Percentiles rank a stretch among this genome's conserved stretches.
phyloP scores from a whole-genome alignment of 2,888 invertebrate species.

The Protula sp. region DNA sequence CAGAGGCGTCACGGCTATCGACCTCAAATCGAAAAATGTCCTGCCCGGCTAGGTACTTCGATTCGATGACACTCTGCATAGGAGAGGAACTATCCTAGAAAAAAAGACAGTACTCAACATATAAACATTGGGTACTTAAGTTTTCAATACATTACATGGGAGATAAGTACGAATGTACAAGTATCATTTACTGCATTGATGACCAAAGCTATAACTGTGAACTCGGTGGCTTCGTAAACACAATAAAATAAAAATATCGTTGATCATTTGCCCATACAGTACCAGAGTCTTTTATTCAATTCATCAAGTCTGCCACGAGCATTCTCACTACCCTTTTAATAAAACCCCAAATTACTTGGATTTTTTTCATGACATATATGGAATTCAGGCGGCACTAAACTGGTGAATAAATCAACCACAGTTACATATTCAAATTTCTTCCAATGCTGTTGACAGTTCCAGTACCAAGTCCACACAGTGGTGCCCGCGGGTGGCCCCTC shows the following conservation, averaged over 20 bases:
- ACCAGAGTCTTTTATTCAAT: too few species aligned
- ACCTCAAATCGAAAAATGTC: conserved; percentile 10
- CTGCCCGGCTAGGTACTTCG: conserved; percentile 9
- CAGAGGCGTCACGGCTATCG: background rate
- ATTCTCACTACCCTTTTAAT: too few species aligned
- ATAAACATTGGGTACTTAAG: background rate
- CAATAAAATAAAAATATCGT: too few species aligned
- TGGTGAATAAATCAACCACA: too few species aligned
- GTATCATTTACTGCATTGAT: too few species aligned
- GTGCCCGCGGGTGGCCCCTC: background rate
- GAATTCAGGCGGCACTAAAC: too few species aligned
- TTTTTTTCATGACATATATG: too few species aligned
- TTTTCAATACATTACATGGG: background rate
- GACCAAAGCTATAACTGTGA: too few species aligned
- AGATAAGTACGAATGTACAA: background rate
- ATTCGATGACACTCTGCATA: conserved; percentile 5
- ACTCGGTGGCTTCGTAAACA: too few species aligned
- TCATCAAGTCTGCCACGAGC: too few species aligned
- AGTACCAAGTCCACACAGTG: background rate
- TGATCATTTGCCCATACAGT: too few species aligned
- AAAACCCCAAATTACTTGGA: too few species aligned
- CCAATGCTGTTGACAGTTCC: background rate
- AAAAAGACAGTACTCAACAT: background rate
- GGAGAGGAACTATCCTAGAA: conserved; percentile 4
- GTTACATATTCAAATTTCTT: background rate